Percentiles rank a stretch among this genome's conserved stretches.
Evolutionary conservation across 2,888 invertebrate species (phyloP).

Genomic region (Timema podura): DNA sequence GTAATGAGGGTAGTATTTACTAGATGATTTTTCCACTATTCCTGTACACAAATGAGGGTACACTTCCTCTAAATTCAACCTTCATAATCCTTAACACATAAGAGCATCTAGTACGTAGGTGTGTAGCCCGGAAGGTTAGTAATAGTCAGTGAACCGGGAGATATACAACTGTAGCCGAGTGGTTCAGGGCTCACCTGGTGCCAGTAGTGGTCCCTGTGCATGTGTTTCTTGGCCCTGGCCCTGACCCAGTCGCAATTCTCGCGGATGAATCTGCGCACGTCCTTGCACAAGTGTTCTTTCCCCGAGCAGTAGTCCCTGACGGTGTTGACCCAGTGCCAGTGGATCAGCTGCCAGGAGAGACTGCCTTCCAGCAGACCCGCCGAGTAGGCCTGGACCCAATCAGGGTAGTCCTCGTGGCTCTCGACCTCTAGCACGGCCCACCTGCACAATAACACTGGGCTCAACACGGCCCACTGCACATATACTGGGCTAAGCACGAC

Average conservation of each 20-base stretch:
- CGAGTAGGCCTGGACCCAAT: conserved; percentile 78
- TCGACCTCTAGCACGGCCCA: conserved; percentile 80
- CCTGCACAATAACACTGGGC: conserved; percentile 46
- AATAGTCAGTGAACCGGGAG: no score
- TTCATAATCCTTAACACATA: no score
- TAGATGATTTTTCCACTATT: no score
- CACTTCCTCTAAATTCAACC: no score
- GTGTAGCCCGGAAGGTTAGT: no score
- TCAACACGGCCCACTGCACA: not conserved
- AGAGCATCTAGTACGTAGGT: no score
- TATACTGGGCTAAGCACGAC: no score
- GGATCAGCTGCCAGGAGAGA: conserved; percentile 74
- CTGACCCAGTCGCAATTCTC: conserved; percentile 61
- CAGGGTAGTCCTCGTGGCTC: conserved; percentile 67
- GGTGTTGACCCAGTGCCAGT: conserved; percentile 74
- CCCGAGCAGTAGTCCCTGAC: conserved; percentile 51
- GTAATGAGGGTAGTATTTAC: no score
- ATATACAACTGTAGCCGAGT: no score
- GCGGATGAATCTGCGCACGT: conserved; percentile 59
- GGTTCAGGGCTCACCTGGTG: conserved; percentile 58
- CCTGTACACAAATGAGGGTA: no score
- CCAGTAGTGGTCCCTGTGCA: conserved; percentile 67
- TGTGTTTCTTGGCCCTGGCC: conserved; percentile 50
- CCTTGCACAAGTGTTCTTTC: conserved; percentile 59
- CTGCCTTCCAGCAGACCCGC: conserved; percentile 83